Base-by-base conservation (phyloP, 2,797 vertebrate species). In the Schizothorax lantsangensis region DNA sequence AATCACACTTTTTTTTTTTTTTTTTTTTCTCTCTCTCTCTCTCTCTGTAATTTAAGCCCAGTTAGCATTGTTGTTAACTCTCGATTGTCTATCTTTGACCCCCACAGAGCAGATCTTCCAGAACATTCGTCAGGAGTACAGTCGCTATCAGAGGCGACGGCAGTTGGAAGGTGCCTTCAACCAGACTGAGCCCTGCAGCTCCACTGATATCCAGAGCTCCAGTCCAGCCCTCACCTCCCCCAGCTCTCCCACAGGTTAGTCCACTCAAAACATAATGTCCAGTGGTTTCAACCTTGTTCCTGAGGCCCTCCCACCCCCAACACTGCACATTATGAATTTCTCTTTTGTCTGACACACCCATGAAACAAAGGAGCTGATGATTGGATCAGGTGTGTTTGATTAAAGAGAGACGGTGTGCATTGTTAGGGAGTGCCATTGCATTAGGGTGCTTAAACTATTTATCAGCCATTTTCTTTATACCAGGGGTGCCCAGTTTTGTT, bases 91-190 rank as follows among this genome's bases (percentile, higher is more conserved):
- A 36, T 0, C 68, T 84, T 82, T 33, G 62, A 49, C 49, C 81
- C 38, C 81, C 84, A 91, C 94, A 97, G 97, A 98, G 94, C 97
- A 97, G 94, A 97, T 97, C 94, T 97, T 98, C 94, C 96, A 97
- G 94, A 98, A 98, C 94, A 96, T 98, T 89, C 97, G 96, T 90
- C 96, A 98, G 94, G 97, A 97, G 95, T 97, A 97, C 94, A 97
- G 95, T 91, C 96, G 97, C 86, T 97, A 96, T 93, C 97, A 97
- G 93, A 95, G 96, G 94, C 94, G 97, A 92, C 96, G 96, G 93
- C 97, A 98, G 92, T 94, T 98, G 95, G 97, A 97, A 94, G 97
- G 96, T 68, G 95, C 96, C 90, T 97, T 97, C 92, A 97, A 94
- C 95, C 97, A 97, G 91, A 95, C 92, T 9, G 97, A 97, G 94